These are phyloP conservation scores for Hyperoodon ampullatus DNA, from an alignment of 2,113 vertebrate species.

Conservation along the genomic window DNA sequence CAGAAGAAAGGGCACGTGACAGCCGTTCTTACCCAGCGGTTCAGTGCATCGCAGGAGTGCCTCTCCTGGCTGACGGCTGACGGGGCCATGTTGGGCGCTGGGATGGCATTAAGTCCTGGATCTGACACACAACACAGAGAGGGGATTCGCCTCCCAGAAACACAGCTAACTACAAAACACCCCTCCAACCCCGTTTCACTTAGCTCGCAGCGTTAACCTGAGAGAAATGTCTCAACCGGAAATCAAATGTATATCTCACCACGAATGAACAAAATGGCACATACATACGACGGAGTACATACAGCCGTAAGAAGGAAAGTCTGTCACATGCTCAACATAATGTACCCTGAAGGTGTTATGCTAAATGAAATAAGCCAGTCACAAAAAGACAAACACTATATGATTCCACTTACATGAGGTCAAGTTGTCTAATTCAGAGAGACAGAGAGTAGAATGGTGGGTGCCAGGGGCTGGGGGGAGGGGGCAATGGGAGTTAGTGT, in stretches of 20 bases:
- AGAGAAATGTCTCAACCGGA: background rate
- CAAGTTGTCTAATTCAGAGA: background rate
- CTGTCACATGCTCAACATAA: background rate
- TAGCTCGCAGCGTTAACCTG: background rate
- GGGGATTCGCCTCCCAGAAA: background rate
- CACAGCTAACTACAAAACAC: background rate
- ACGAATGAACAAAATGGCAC: background rate
- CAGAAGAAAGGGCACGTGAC: too few species aligned
- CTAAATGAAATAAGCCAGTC: background rate
- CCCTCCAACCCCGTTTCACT: background rate
- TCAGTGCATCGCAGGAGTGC: constrained; percentile 91
- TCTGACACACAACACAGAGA: constrained; percentile 81
- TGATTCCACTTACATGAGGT: background rate
- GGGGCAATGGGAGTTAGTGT: background rate
- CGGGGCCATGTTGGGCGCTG: constrained; percentile 64
- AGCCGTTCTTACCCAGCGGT: constrained; percentile 92
- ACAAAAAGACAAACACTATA: background rate
- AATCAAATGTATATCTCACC: background rate
- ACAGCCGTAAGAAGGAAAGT: background rate
- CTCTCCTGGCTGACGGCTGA: constrained; percentile 83
- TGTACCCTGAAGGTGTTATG: background rate
- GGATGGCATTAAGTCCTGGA: constrained; percentile 64
- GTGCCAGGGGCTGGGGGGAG: background rate
- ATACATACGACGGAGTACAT: too few species aligned
- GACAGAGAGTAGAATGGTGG: background rate